Conservation (phyloP, 2,113 vertebrate species). For the Herpetotheres cachinnans region DNA sequence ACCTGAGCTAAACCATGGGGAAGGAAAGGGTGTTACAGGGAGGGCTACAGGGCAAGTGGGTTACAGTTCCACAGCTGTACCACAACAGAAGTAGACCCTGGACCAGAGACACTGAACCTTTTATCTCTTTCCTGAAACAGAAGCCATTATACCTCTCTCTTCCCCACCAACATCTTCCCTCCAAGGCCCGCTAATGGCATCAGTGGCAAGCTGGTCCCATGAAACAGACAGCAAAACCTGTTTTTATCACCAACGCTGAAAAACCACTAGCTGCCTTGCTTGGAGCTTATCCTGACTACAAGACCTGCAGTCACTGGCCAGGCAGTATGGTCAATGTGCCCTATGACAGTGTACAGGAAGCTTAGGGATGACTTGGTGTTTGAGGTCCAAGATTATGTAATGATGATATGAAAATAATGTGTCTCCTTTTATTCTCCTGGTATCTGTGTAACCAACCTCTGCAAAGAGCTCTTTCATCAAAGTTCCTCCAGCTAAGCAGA, state of each 20-base stretch:
- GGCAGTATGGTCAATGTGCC: not conserved
- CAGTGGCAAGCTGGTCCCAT: not conserved
- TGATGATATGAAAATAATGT: not conserved
- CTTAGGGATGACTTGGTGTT: not conserved
- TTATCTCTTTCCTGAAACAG: not conserved
- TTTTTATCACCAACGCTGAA: not conserved
- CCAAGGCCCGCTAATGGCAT: not conserved
- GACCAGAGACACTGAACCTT: not conserved
- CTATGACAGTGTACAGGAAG: not conserved
- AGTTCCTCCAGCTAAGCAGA: not conserved
- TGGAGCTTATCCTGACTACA: not conserved
- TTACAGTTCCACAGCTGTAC: not conserved
- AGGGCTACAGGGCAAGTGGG: not conserved
- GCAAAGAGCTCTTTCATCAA: not conserved
- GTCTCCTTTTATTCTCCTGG: not conserved
- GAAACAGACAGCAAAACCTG: not conserved
- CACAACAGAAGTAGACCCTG: not conserved
- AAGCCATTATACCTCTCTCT: not conserved
- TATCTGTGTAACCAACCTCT: not conserved
- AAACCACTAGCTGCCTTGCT: not conserved
- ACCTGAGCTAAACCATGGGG: not conserved
- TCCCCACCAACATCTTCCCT: not conserved
- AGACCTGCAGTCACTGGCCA: not conserved
- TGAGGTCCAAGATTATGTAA: not conserved
- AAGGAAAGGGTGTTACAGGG: not conserved